Percentiles rank a stretch among this genome's conserved stretches.
phyloP scores from a whole-genome alignment of 2,113 vertebrate genomes.

The Boulengeromyrus knoepffleri region DNA sequence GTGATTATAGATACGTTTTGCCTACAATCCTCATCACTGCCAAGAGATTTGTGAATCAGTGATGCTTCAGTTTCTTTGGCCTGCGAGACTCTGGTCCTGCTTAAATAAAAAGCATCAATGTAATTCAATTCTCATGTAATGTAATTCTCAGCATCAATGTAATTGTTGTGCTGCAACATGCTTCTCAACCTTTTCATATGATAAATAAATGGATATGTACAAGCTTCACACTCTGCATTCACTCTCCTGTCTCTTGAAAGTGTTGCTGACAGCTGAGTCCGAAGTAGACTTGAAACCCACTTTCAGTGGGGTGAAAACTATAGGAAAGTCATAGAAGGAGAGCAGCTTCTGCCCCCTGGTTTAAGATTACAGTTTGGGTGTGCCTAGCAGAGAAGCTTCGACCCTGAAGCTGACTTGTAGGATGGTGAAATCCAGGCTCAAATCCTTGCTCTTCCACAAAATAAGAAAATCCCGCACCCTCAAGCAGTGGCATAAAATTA shows the following conservation, averaged over 20 bases:
- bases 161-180: neutral
- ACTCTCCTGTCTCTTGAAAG: neutral
- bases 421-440: neutral
- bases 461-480: slow-evolving; percentile 19
- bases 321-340: neutral
- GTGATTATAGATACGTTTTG: neutral
- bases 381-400: neutral
- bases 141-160: neutral
- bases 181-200: neutral
- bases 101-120: neutral
- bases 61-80: neutral
- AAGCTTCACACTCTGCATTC: neutral
- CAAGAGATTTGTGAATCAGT: neutral
- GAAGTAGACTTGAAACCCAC: neutral
- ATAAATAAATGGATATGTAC: neutral
- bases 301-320: neutral
- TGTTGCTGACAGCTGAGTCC: neutral
- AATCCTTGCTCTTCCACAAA: neutral
- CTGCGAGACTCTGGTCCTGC: neutral
- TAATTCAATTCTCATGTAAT: neutral
- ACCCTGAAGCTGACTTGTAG: neutral
- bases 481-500: slow-evolving; percentile 13
- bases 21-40: neutral
- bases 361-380: neutral
- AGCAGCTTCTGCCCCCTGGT: neutral